Base-by-base conservation (phyloP, 2,113 vertebrate species). In the Spilogale gracilis region DNA sequence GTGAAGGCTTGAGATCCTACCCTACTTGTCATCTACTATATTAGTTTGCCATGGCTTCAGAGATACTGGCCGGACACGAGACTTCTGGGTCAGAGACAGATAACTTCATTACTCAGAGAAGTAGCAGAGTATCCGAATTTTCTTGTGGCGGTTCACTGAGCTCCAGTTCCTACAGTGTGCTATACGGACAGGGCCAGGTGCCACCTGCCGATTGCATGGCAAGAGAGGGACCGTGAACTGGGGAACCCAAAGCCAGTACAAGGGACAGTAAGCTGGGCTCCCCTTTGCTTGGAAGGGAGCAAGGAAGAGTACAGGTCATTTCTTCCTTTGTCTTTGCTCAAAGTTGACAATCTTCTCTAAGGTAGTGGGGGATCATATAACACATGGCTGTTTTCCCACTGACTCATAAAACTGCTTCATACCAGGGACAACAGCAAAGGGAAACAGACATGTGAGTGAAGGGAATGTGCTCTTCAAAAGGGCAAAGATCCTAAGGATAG, bases 11-110 rank as follows among this genome's bases (percentile, higher is more conserved):
- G 25, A 87, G 38, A 43, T 27, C 79, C 92, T 91, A 48, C 16
- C 18, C 21, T 63, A 25, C 12, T 65, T 91, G 8, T 83, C n/a
- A 60, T 78, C 65, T 52, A 61, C 69, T 60, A 48, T 11, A 30
- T 80, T 80, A 83, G 25, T 38, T 5, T 45, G 32, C 52, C 84
- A 5, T 9, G 56, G 61, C 88, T 95, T 96, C n/a, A 74, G 11
- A 61, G 76, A 82, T 96, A 32, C 21, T 56, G 27, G 30, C 30
- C 91, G 60, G 20, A 89, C 13, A 81, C 50, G 81, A 76, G 52
- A 67, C 23, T 90, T 17, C 25, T 30, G n/a, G 54, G 50, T 73
- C 90, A 95, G 48, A 87, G 84, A 80, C 50, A 78, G 82, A 96
- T 38, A 27, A 18, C 17, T 52, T 56, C 11, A 56, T 90, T 54